Evolutionary conservation across 2,113 vertebrate species (phyloP).

Genomic region (Columba livia): DNA sequence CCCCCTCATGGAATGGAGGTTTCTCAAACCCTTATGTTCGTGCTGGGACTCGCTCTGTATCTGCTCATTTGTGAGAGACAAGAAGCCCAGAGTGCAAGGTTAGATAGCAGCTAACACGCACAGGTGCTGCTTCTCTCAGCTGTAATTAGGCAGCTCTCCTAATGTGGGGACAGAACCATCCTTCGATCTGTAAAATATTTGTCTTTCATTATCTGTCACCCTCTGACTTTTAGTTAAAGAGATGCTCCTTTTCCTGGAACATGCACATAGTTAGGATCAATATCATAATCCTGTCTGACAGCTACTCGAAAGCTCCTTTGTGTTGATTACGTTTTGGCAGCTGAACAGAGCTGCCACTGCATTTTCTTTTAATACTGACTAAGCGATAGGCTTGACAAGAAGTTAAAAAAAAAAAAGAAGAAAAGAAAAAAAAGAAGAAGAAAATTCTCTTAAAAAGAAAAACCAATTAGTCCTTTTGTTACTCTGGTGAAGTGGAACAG

Average conservation of each 20-base stretch:
- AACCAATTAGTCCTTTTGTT: conserved; percentile 42
- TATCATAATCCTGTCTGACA: conserved; percentile 61
- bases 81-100: background rate
- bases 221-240: conserved; percentile 54
- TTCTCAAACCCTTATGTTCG: background rate
- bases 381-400: conserved; percentile 40
- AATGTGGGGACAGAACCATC: background rate
- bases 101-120: background rate
- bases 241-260: conserved; percentile 51
- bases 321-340: conserved; percentile 41
- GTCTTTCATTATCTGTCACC: conserved; percentile 55
- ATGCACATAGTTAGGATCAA: conserved; percentile 46
- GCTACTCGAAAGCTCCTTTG: conserved; percentile 53
- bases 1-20: background rate
- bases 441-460: conserved; percentile 26
- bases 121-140: conserved; percentile 14
- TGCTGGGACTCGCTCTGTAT: background rate
- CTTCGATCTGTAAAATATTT: conserved; percentile 46
- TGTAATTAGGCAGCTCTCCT: conserved; percentile 32
- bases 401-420: background rate
- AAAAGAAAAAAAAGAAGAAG: background rate
- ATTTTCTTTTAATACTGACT: conserved; percentile 46
- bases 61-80: background rate
- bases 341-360: conserved; percentile 23
- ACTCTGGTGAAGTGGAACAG: conserved; percentile 27